Evolutionary conservation across 2,113 vertebrate species (phyloP), one percentile per base, ranked within the genome.

Genomic region (Onychostoma macrolepis): DNA sequence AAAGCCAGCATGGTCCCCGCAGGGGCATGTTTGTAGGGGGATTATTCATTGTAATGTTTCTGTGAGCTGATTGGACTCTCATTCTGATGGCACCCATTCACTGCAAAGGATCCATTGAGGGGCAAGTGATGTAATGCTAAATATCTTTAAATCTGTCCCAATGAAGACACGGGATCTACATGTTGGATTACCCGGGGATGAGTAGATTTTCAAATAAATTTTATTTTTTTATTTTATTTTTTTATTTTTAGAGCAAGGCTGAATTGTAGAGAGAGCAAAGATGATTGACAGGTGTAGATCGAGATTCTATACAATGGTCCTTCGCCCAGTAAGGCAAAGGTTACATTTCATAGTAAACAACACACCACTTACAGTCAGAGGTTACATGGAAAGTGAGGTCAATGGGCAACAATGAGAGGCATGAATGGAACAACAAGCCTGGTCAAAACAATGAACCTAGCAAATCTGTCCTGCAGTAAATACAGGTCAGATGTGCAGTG

Each of bases 301-400:
- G 36, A 21, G 72, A 48, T 4, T n/a, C 11, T 26, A 80, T 38
- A 77, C 43, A 28, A n/a, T 84, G 88, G 80, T 67, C 58, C 38
- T 38, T 67, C 85, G 41, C 89, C 91, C 50, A 92, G 0, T 91
- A 4, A 86, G 90, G 4, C 72, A 82, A 87, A 91, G 92, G 89
- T 87, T 78, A 80, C 21, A 41, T 77, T 50, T 38, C 33, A 8
- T 21, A 38, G 81, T 89, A 91, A 83, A 87, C 80, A 90, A 81
- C 28, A 33, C 56, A 19, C 61, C 81, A 5, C 21, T 65, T 19
- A 58, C 85, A 58, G 77, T 72, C 80, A 30, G 33, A 87, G 26
- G 41, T 41, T 8, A 11, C 38, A 12, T n/a, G 4, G 50, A 43
- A 77, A 41, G 45, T 82, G 71, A 67, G 38, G 9, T 63, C 13